phyloP scores from a whole-genome alignment of 2,888 invertebrate species.

The Celastrina argiolus region DNA sequence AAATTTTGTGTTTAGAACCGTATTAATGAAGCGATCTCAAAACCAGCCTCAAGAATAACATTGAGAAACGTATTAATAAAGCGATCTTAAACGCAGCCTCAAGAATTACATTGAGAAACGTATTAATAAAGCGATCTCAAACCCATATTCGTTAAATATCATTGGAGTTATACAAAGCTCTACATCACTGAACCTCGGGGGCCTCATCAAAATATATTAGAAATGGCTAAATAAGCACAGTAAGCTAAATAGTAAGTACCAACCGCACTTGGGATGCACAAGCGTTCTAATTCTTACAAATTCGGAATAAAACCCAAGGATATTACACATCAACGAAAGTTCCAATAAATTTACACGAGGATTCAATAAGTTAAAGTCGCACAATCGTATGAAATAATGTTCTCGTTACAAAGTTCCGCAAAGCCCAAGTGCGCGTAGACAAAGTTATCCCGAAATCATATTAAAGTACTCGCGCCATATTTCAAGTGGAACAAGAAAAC shows the following conservation, averaged over 20 bases:
- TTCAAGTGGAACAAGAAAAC: constrained; percentile 67
- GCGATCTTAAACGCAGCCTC: too few species aligned
- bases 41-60: too few species aligned
- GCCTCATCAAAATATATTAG: too few species aligned
- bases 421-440: constrained; percentile 30
- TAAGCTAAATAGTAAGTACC: background rate
- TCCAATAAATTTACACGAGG: background rate
- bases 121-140: too few species aligned
- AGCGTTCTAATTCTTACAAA: too few species aligned
- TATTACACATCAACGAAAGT: background rate
- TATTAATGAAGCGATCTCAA: too few species aligned
- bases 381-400: constrained; percentile 16
- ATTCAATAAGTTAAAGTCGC: constrained; percentile 4
- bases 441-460: constrained; percentile 50
- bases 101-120: too few species aligned
- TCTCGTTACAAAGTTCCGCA: constrained; percentile 19
- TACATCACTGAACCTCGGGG: too few species aligned
- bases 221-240: background rate
- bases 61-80: too few species aligned
- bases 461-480: constrained; percentile 60
- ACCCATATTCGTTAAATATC: too few species aligned
- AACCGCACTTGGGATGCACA: background rate
- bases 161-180: too few species aligned
- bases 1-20: too few species aligned
- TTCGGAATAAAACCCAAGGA: background rate